Percentiles rank a stretch among this genome's conserved stretches.
Conservation (phyloP, 1,140 invertebrate species). For the Drosophila nikananu region DNA sequence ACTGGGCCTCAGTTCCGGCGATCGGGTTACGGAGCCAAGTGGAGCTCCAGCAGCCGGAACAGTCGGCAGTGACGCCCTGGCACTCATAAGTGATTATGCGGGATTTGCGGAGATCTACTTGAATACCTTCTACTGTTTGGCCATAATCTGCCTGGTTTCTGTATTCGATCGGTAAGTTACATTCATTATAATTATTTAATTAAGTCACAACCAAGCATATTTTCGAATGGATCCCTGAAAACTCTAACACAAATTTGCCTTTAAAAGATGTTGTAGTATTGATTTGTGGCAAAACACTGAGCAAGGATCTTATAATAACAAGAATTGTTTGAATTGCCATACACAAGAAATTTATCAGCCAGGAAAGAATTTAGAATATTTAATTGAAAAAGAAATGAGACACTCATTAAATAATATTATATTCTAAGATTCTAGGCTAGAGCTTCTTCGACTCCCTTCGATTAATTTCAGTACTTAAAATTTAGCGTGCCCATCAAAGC, state of each 20-base stretch:
- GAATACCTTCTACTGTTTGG: constrained; percentile 84
- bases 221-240: background rate
- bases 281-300: background rate
- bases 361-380: too few relatives aligned
- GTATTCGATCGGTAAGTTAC: constrained; percentile 84
- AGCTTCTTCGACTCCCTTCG: background rate
- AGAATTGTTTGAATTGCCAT: background rate
- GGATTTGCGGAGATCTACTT: constrained; percentile 82
- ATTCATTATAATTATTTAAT: background rate
- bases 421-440: background rate
- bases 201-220: background rate
- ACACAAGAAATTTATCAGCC: too few relatives aligned
- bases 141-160: constrained; percentile 82
- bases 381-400: background rate
- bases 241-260: background rate
- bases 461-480: background rate
- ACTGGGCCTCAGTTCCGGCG: constrained; percentile 11
- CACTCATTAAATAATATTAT: too few relatives aligned
- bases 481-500: background rate
- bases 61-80: constrained; percentile 43
- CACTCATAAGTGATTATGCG: constrained; percentile 75
- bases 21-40: constrained; percentile 21
- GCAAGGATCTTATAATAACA: background rate
- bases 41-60: constrained; percentile 2
- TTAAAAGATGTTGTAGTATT: background rate